phyloP scores from a whole-genome alignment of 2,888 invertebrate genomes.

The Dicroscelio sp. region DNA sequence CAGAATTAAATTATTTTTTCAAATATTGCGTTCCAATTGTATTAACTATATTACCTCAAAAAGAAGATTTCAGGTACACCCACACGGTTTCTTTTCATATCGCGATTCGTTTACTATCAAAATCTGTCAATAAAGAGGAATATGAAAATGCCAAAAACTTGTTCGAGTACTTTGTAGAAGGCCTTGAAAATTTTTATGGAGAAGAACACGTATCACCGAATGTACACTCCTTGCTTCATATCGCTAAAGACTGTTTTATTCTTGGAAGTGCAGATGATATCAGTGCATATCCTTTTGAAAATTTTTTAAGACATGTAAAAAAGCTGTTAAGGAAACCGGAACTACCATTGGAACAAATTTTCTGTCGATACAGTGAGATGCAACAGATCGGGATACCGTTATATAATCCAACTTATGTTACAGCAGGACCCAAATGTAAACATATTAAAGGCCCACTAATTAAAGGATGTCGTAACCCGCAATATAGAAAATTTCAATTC shows the following conservation, averaged over 20 bases:
- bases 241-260: constrained; percentile 10
- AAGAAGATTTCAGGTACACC: constrained; percentile 5
- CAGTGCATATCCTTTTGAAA: too few species aligned
- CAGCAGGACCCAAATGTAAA: too few species aligned
- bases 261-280: constrained; percentile 13
- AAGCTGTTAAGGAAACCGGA: too few species aligned
- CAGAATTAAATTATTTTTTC: constrained; percentile 41
- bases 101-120: constrained; percentile 33
- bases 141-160: not conserved
- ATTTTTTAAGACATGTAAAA: too few species aligned
- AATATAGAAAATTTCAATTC: too few species aligned
- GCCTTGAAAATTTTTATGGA: not conserved
- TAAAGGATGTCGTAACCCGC: too few species aligned
- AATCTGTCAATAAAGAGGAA: not conserved
- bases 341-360: too few species aligned
- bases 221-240: constrained; percentile 1
- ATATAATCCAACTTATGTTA: too few species aligned
- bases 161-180: constrained; percentile 13
- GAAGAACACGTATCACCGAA: constrained; percentile 37
- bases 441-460: too few species aligned
- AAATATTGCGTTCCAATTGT: constrained; percentile 48
- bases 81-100: not conserved
- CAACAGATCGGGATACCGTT: too few species aligned
- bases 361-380: too few species aligned
- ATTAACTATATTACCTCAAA: not conserved